Evolutionary conservation across 1,140 invertebrate species (phyloP).

Genomic region (Calycopis cecrops): DNA sequence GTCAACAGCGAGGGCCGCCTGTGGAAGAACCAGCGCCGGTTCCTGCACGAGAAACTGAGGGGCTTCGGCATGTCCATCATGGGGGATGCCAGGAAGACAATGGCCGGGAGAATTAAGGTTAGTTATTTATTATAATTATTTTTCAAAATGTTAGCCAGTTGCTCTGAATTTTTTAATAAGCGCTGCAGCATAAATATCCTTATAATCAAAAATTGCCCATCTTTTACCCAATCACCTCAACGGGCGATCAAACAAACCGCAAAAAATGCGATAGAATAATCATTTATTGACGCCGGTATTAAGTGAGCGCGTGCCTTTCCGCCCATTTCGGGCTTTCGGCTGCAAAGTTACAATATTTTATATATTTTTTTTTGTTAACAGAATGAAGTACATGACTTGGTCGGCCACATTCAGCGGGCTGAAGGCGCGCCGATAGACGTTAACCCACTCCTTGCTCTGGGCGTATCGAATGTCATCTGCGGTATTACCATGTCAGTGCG

Average conservation of each 20-base stretch:
- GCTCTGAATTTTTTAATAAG: too few species aligned
- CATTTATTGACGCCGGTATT: too few species aligned
- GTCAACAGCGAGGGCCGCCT: slow-evolving; percentile 92
- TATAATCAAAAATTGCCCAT: too few species aligned
- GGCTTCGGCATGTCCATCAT: slow-evolving; percentile 93
- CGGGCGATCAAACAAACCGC: too few species aligned
- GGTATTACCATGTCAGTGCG: slow-evolving; percentile 91
- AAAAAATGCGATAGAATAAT: too few species aligned
- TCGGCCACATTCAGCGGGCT: slow-evolving; percentile 77
- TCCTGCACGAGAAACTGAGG: slow-evolving; percentile 91
- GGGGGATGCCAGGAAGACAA: slow-evolving; percentile 84
- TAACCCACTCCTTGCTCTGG: slow-evolving; percentile 83
- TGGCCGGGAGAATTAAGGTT: slow-evolving; percentile 91
- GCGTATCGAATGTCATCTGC: slow-evolving; percentile 94
- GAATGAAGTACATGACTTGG: slow-evolving; percentile 86
- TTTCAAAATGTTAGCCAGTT: neutral
- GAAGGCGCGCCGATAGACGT: slow-evolving; percentile 81
- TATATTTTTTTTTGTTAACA: slow-evolving; percentile 56
- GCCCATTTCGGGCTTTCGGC: too few species aligned
- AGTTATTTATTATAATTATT: neutral
- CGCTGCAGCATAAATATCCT: too few species aligned
- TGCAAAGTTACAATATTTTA: slow-evolving; percentile 23
- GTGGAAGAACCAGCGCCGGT: slow-evolving; percentile 94
- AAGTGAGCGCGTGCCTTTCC: too few species aligned
- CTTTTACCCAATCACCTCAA: too few species aligned